Conservation (phyloP, 2,113 vertebrate genomes). For the Cottus gobio region DNA sequence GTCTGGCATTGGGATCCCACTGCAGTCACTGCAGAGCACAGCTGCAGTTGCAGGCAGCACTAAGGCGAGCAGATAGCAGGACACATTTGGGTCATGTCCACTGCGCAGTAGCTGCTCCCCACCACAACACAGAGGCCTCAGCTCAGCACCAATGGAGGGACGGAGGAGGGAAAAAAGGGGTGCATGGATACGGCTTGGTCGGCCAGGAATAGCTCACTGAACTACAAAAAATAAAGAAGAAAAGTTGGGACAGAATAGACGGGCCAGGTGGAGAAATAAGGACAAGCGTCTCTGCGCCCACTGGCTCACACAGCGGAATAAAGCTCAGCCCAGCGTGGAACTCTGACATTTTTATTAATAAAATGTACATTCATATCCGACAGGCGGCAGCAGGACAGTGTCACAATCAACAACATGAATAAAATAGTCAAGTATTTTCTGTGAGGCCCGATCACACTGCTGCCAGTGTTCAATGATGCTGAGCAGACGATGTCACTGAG, state of each 20-base stretch:
- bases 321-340: neutral
- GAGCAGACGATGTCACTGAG: neutral
- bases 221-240: slow-evolving; percentile 40
- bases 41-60: slow-evolving; percentile 30
- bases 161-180: neutral
- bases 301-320: slow-evolving; percentile 12
- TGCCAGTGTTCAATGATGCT: neutral
- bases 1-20: slow-evolving; percentile 24
- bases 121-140: slow-evolving; percentile 40
- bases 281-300: slow-evolving; percentile 37
- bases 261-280: slow-evolving; percentile 70
- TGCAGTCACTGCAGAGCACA: slow-evolving; percentile 39
- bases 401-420: neutral
- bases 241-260: slow-evolving; percentile 47
- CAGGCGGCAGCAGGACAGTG: slow-evolving; percentile 15
- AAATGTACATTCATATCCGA: slow-evolving; percentile 55
- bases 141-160: slow-evolving; percentile 43
- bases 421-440: neutral
- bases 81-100: slow-evolving; percentile 77
- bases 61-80: slow-evolving; percentile 24
- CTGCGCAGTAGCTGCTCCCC: slow-evolving; percentile 30
- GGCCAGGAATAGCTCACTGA: slow-evolving; percentile 63
- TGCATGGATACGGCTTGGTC: neutral
- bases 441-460: neutral
- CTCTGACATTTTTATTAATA: slow-evolving; percentile 47